A percentile compares a stretch with the other conserved stretches of the same genome.
Conservation (phyloP, 2,888 invertebrate genomes). For the Hyppa rectilinea region DNA sequence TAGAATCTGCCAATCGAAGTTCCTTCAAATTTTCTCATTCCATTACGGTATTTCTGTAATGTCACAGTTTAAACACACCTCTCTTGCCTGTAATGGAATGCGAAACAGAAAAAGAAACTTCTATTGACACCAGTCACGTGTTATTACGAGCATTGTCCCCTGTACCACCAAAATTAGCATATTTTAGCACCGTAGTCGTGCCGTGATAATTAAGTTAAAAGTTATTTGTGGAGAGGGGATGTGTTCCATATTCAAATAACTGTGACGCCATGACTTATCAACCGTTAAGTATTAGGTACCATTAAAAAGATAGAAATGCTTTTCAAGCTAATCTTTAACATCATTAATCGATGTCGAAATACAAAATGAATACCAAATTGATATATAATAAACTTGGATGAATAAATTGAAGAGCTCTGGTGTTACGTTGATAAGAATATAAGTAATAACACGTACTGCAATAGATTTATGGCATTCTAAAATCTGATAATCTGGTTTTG, state of each 20-base stretch:
- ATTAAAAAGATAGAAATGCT: slow-evolving; percentile 36
- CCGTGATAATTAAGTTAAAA: slow-evolving; percentile 43
- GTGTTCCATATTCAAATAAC: slow-evolving; percentile 49
- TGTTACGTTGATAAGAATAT: slow-evolving; percentile 61
- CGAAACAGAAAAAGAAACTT: slow-evolving; percentile 54
- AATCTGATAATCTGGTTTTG: slow-evolving; percentile 69
- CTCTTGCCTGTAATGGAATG: slow-evolving; percentile 56
- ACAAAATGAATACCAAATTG: slow-evolving; percentile 43
- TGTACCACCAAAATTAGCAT: slow-evolving; percentile 42
- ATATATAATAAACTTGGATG: slow-evolving; percentile 42
- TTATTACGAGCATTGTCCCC: slow-evolving; percentile 57
- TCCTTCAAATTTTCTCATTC: slow-evolving; percentile 46
- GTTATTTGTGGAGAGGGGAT: slow-evolving; percentile 38
- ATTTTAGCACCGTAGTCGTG: slow-evolving; percentile 51
- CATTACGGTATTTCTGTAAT: slow-evolving; percentile 43
- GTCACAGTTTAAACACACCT: slow-evolving; percentile 22
- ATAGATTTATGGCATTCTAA: slow-evolving; percentile 61
- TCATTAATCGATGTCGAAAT: slow-evolving; percentile 49
- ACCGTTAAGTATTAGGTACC: slow-evolving; percentile 33
- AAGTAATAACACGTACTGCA: slow-evolving; percentile 59
- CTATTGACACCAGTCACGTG: slow-evolving; percentile 51
- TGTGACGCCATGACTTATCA: slow-evolving; percentile 45
- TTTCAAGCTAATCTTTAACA: slow-evolving; percentile 38
- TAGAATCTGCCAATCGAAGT: slow-evolving; percentile 47
- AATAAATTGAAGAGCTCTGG: slow-evolving; percentile 46